A percentile compares a stretch with the other conserved stretches of the same genome.
Evolutionary conservation across 2,888 invertebrate species (phyloP).

Genomic region (Lasioglossum lativentre): DNA sequence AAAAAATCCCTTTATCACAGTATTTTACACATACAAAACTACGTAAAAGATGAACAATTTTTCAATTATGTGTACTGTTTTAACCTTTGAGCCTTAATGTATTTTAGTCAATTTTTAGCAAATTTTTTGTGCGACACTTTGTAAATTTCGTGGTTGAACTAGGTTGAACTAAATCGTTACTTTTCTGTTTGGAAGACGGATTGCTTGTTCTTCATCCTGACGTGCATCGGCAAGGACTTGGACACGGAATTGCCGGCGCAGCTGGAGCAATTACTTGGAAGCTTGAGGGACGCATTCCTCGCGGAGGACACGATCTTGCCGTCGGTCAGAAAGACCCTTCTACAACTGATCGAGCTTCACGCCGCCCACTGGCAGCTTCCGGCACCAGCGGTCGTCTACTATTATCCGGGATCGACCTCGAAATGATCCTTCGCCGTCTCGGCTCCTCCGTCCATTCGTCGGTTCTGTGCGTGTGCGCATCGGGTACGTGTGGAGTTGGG

Average conservation of each 20-base stretch:
- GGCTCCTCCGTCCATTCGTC: slow-evolving; percentile 52
- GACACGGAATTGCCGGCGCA: slow-evolving; percentile 93
- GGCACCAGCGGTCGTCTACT: slow-evolving; percentile 95
- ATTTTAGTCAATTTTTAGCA: background rate
- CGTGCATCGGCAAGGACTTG: slow-evolving; percentile 94
- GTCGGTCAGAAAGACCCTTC: slow-evolving; percentile 92
- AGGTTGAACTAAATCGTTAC: background rate
- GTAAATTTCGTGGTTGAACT: background rate
- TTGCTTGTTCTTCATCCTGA: slow-evolving; percentile 94
- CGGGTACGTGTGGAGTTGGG: slow-evolving; percentile 16
- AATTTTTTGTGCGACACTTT: background rate
- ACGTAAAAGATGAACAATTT: background rate
- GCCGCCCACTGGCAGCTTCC: slow-evolving; percentile 96
- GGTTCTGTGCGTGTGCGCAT: slow-evolving; percentile 29
- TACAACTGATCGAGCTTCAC: slow-evolving; percentile 95
- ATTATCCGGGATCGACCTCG: slow-evolving; percentile 88
- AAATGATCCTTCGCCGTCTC: slow-evolving; percentile 72
- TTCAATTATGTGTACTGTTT: background rate
- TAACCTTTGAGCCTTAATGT: background rate
- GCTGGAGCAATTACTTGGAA: slow-evolving; percentile 91
- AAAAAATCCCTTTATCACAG: background rate
- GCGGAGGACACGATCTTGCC: slow-evolving; percentile 90
- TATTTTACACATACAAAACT: background rate
- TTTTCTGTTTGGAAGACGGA: slow-evolving; percentile 88
- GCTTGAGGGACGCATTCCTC: slow-evolving; percentile 94